Evolutionary conservation across 2,888 invertebrate genomes (phyloP).

Genomic region (Theodoxus fluviatilis): DNA sequence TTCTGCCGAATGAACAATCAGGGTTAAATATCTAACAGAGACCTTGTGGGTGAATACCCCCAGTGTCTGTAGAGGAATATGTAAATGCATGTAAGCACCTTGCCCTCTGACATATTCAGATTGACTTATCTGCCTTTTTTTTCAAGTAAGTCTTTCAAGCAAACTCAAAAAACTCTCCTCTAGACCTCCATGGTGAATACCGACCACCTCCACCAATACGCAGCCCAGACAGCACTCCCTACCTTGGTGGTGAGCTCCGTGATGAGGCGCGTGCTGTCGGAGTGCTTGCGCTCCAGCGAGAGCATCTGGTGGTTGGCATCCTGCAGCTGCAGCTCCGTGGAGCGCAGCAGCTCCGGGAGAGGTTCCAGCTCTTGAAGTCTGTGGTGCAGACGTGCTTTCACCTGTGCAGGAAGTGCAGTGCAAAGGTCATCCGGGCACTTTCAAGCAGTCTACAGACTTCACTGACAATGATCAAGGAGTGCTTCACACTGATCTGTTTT

Average conservation of each 20-base stretch:
- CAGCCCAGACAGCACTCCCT: slow-evolving; percentile 6
- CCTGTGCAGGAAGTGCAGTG: slow-evolving; percentile 36
- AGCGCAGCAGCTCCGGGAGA: slow-evolving; percentile 60
- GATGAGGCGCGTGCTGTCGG: slow-evolving; percentile 55
- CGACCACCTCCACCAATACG: not conserved
- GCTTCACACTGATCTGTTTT: not conserved
- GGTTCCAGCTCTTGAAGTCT: slow-evolving; percentile 62
- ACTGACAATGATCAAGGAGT: not conserved
- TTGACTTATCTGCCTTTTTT: too few species aligned
- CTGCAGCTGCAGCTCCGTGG: slow-evolving; percentile 59
- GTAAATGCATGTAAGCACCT: too few species aligned
- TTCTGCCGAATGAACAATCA: too few species aligned
- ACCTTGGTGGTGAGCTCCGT: slow-evolving; percentile 61
- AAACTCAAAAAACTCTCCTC: not conserved
- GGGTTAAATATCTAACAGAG: too few species aligned
- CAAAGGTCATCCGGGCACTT: not conserved
- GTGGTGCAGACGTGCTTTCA: slow-evolving; percentile 55
- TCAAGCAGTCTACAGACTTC: not conserved
- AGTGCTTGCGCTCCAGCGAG: slow-evolving; percentile 52
- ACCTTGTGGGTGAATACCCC: too few species aligned
- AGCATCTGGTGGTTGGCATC: slow-evolving; percentile 54
- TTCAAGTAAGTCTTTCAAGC: too few species aligned
- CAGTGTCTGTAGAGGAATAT: too few species aligned
- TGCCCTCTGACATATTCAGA: too few species aligned
- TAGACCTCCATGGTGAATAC: not conserved